Evolutionary conservation across 2,888 invertebrate species (phyloP), one percentile per base, ranked within the genome.

Genomic region (Syrista parreyssii): DNA sequence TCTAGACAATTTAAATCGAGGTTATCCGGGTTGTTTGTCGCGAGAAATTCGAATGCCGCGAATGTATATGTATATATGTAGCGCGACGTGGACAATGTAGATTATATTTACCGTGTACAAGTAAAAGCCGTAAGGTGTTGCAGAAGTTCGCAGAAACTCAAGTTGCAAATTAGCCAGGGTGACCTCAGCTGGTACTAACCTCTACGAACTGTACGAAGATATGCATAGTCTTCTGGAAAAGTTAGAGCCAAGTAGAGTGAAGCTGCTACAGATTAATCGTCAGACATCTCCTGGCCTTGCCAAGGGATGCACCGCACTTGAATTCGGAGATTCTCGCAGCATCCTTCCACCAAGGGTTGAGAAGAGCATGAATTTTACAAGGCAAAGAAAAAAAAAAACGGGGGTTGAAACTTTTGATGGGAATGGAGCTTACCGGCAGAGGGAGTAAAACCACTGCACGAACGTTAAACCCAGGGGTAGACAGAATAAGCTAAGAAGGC

Each of bases 21-120:
- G 75, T 80, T 80, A 81, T 82, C 79, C 79, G 31, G 12, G 77
- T 30, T 74, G 76, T 83, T 82, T 82, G 78, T 80, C 80, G 79
- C 73, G 40, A 35, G 33, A 68, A 23, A 55, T 55, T 55, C 23
- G 55, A 55, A 6, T 55, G 1, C 9, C 9, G 6, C n/a, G n/a
- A n/a, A n/a, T n/a, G n/a, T 40, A 15, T 40, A 55, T 55, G 23
- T 1, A 23, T 23, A 35, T 35, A 35, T 1, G 9, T 0, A 36
- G 1, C 15, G 55, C 2, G 23, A 55, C 55, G 23, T 23, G 55
- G 9, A 55, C 55, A 15, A 55, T 55, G 9, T 1, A 55, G 23
- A 55, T 40, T 40, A 40, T 55, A 55, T 55, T 55, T 55, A 23
- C 23, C 55, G 9, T 23, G 23, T 23, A 55, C 55, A 23, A 23